These are phyloP conservation scores for Dendrocopos noguchii DNA, from an alignment of 2,113 vertebrate species.

Conservation along the genomic window DNA sequence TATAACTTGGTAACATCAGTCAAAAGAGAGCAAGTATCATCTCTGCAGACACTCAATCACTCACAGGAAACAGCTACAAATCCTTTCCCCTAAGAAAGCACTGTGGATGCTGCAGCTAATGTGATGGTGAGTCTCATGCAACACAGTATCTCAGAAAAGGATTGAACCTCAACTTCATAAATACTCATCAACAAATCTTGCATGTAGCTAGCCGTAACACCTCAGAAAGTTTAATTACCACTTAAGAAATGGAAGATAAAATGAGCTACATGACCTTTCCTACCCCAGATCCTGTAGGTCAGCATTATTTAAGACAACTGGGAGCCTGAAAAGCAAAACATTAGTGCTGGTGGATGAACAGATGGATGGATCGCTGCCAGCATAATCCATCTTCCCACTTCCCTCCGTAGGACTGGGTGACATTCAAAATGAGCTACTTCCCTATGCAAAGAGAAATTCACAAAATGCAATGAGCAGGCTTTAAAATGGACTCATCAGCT, in stretches of 20 bases:
- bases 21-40: not conserved
- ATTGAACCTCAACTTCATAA: not conserved
- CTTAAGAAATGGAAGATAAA: conserved; percentile 51
- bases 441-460: conserved; percentile 39
- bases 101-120: not conserved
- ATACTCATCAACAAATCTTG: conserved; percentile 4
- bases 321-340: conserved; percentile 56
- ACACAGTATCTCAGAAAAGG: not conserved
- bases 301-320: conserved; percentile 69
- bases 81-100: not conserved
- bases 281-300: conserved; percentile 60
- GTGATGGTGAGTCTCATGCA: not conserved
- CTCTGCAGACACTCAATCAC: not conserved
- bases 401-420: conserved; percentile 37
- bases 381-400: conserved; percentile 60
- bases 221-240: conserved; percentile 55
- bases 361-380: conserved; percentile 66
- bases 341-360: conserved; percentile 65
- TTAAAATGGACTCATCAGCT: conserved; percentile 38
- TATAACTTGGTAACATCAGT: not conserved
- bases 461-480: not conserved
- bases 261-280: conserved; percentile 60
- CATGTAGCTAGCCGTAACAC: not conserved
- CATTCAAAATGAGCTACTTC: conserved; percentile 58
- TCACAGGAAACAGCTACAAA: not conserved